These are phyloP conservation scores for Cromileptes altivelis DNA, from an alignment of 2,113 vertebrate species.

Conservation along the genomic window DNA sequence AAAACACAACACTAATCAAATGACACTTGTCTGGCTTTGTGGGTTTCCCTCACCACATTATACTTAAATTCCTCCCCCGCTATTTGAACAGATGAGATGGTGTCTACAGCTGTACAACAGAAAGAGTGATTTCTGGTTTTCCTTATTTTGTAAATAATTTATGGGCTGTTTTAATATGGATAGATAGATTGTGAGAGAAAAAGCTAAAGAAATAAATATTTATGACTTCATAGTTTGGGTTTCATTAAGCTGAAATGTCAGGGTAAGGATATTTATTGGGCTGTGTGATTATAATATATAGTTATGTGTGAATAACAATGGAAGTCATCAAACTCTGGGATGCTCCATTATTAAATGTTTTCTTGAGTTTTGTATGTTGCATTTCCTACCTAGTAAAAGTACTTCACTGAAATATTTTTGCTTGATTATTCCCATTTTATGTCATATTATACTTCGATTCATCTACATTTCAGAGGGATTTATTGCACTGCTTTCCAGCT, in stretches of 20 bases:
- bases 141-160: conserved; percentile 17
- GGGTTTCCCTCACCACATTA: conserved; percentile 34
- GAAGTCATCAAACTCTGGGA: neutral
- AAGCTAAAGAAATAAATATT: conserved; percentile 10
- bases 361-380: neutral
- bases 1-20: conserved; percentile 64
- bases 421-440: too few relatives aligned
- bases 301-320: conserved; percentile 20
- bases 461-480: too few relatives aligned
- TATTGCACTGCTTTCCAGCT: too few relatives aligned
- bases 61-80: conserved; percentile 47
- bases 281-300: conserved; percentile 30
- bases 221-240: neutral
- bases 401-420: too few relatives aligned
- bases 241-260: conserved; percentile 48
- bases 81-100: conserved; percentile 41
- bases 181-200: neutral
- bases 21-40: conserved; percentile 60
- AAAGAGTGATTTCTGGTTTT: conserved; percentile 1
- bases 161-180: conserved; percentile 19
- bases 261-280: conserved; percentile 2
- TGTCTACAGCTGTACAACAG: conserved; percentile 5
- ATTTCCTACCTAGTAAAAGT: neutral
- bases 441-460: too few relatives aligned
- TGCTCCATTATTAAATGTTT: neutral